Percentiles rank a stretch among this genome's conserved stretches.
These are phyloP conservation scores for Hemicentrotus pulcherrimus DNA, from an alignment of 35 echinoderm and acorn worm species.

Conservation along the genomic window DNA sequence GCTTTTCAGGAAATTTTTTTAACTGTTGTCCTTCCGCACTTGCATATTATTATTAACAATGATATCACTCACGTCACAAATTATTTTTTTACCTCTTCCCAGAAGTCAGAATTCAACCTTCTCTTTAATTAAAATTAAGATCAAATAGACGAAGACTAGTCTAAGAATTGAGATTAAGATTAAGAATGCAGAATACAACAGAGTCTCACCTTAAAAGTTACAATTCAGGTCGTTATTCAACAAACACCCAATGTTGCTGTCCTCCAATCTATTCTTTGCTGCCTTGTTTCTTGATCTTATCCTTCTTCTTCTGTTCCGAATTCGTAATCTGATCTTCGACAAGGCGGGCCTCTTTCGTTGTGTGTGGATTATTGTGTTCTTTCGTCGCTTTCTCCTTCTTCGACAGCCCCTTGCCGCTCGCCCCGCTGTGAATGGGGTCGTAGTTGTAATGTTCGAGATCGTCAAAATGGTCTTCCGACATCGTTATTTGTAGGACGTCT, in stretches of 20 bases:
- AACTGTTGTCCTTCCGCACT: too few species aligned
- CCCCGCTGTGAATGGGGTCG: constrained; percentile 67
- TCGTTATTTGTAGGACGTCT: neutral
- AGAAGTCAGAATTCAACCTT: too few species aligned
- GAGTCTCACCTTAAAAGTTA: neutral
- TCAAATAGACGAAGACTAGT: neutral
- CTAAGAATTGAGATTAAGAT: neutral
- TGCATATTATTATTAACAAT: too few species aligned
- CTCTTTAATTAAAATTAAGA: neutral
- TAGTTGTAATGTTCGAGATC: constrained; percentile 89
- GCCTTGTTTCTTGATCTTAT: constrained; percentile 88
- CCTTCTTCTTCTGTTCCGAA: constrained; percentile 85
- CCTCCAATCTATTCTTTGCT: constrained; percentile 72
- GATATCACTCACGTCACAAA: too few species aligned
- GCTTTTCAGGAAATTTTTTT: too few species aligned
- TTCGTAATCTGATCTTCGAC: constrained; percentile 81
- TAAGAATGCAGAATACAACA: neutral
- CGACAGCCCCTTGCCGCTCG: constrained; percentile 73
- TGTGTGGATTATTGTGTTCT: constrained; percentile 58
- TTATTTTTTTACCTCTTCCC: too few species aligned
- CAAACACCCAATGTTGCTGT: neutral
- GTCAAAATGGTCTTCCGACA: constrained; percentile 61
- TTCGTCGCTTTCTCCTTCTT: constrained; percentile 71
- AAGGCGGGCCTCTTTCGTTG: constrained; percentile 68
- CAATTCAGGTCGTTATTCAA: neutral